These are phyloP conservation scores for Gambelia wislizenii DNA, from an alignment of 2,797 vertebrate genomes.

Conservation along the genomic window DNA sequence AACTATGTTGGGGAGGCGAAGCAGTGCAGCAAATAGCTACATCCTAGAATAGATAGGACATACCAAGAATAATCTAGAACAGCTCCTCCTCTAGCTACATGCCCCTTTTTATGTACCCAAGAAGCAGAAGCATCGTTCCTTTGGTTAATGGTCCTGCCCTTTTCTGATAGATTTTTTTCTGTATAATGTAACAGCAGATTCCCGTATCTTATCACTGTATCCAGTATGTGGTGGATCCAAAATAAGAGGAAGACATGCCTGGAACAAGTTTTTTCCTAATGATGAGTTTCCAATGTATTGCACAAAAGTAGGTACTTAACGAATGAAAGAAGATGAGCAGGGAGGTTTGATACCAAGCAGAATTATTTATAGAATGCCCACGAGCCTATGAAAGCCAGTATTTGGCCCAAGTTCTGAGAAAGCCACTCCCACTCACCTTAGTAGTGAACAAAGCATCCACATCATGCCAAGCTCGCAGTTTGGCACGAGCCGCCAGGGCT, in stretches of 20 bases:
- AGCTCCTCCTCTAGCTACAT: background rate
- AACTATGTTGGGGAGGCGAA: background rate
- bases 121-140: rapidly evolving
- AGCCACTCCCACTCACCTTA: constrained; percentile 77
- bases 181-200: background rate
- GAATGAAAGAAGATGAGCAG: constrained; percentile 6
- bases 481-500: constrained; percentile 90
- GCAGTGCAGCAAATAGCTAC: background rate
- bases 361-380: background rate
- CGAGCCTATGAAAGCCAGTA: background rate
- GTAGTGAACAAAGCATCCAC: constrained; percentile 92
- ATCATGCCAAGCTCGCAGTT: constrained; percentile 93
- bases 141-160: background rate
- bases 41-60: background rate
- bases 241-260: background rate
- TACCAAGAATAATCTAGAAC: background rate
- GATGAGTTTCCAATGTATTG: background rate
- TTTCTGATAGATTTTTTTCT: background rate
- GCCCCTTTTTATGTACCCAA: background rate
- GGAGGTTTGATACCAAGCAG: background rate
- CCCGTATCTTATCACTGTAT: background rate
- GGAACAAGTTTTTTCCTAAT: background rate
- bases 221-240: background rate
- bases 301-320: background rate
- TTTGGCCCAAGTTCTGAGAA: background rate